Evolutionary conservation across 2,797 vertebrate genomes (phyloP).

Genomic region (Lates japonicus): DNA sequence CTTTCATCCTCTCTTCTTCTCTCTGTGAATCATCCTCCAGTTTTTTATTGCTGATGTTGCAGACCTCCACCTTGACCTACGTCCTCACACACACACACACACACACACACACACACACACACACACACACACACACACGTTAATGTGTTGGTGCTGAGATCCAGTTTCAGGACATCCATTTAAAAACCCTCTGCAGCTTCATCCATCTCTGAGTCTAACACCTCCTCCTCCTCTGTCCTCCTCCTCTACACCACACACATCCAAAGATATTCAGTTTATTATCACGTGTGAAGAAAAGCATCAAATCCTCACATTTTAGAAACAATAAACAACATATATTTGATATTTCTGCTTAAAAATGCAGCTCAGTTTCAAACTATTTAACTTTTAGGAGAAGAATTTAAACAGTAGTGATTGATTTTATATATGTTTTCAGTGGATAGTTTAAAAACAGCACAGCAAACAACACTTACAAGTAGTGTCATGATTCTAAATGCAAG

Average conservation of each 20-base stretch:
- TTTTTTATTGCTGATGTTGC: background rate
- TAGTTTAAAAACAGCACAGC: too few relatives aligned
- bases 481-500: too few relatives aligned
- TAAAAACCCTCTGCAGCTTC: background rate
- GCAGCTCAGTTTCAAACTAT: too few relatives aligned
- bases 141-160: background rate
- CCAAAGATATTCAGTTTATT: too few relatives aligned
- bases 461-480: too few relatives aligned
- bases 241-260: background rate
- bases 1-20: background rate
- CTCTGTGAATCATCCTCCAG: background rate
- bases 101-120: conserved; percentile 9
- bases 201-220: background rate
- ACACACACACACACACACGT: background rate
- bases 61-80: conserved; percentile 13
- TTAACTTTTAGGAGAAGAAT: too few relatives aligned
- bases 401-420: too few relatives aligned
- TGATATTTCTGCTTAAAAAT: too few relatives aligned
- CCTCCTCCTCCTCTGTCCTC: background rate
- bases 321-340: too few relatives aligned
- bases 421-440: too few relatives aligned
- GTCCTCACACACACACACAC: conserved; percentile 1
- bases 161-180: conserved; percentile 27
- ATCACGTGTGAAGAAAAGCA: too few relatives aligned
- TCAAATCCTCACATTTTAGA: too few relatives aligned